Conservation (phyloP, 2,113 vertebrate species). For the Tragelaphus imberbis region DNA sequence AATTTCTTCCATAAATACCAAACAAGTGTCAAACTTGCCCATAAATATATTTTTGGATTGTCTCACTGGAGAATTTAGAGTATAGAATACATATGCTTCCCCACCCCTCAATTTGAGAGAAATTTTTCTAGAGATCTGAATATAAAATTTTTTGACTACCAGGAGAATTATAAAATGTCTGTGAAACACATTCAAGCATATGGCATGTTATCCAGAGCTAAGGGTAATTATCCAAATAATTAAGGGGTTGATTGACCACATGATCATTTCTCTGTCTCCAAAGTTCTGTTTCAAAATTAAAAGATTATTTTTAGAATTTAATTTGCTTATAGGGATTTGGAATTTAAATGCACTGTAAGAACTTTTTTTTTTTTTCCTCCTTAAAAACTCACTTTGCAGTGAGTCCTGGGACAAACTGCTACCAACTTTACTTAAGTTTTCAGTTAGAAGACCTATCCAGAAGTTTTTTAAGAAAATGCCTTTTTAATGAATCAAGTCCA, state of each 20-base stretch:
- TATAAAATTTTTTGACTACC: neutral
- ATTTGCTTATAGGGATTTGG: neutral
- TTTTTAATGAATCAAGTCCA: slow-evolving; percentile 80
- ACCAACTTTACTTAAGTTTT: slow-evolving; percentile 68
- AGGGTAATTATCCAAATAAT: neutral
- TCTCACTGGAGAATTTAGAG: neutral
- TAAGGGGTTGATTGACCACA: neutral
- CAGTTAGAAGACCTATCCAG: slow-evolving; percentile 74
- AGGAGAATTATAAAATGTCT: neutral
- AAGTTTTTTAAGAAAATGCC: slow-evolving; percentile 75
- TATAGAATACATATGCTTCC: neutral
- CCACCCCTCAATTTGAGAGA: neutral
- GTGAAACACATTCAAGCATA: neutral
- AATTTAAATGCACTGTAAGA: neutral
- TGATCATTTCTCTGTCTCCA: neutral
- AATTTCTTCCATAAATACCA: neutral
- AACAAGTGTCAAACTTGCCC: neutral
- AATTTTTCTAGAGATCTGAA: neutral
- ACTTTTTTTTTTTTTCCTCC: neutral
- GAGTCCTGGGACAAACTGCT: slow-evolving; percentile 72
- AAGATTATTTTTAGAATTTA: slow-evolving; percentile 15
- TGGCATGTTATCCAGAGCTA: neutral
- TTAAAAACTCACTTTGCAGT: slow-evolving; percentile 66
- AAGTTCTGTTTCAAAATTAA: slow-evolving; percentile 18
- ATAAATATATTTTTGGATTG: neutral